Evolutionary conservation across 2,113 vertebrate species (phyloP), one percentile per base, ranked within the genome.

Genomic region (Clinocottus analis): DNA sequence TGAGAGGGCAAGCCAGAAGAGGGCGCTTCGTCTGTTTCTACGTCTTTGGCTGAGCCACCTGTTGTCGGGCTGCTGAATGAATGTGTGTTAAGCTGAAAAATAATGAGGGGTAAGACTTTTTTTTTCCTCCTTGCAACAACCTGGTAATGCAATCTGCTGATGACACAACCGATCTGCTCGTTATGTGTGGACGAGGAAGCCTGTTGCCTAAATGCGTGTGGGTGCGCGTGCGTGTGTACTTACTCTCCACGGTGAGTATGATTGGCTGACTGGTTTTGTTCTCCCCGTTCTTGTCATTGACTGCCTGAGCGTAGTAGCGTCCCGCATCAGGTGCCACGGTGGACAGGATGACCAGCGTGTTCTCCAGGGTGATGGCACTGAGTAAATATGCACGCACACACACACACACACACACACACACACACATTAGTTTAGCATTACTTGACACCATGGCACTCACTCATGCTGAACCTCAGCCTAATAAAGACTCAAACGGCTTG

Each of bases 221-320:
- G 53, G 27, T 47, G 45, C 35, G 23, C 41, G 56, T 31, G 43
- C 23, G 37, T 23, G 53, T 31, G 62, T 68, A 88, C 98, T 97
- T 94, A 99, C 97, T 97, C 85, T 97, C 97, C 89, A 99, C 97
- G 0, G 93, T 94, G 53, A 99, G 95, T 0, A 93, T 94, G 93
- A 99, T 94, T 61, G 97, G 97, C 91, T 98, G 97, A 88, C 98
- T 99, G 43, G 98, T 99, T 94, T 99, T 99, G 95, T 99, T 99
- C 86, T 99, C 98, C 0, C 98, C 98, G 0, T 99, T 99, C 95
- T 98, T 99, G 94, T 99, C 98, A 0, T 99, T 99, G 68, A 99
- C 98, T 0, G 97, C 98, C 90, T 99, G 98, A 71, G 97, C 96
- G 1, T 99, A 99, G 93, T 99, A 99, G 8, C 96, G 96, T 4